phyloP scores from a whole-genome alignment of 2,113 vertebrate species.

The Grallaria varia region DNA sequence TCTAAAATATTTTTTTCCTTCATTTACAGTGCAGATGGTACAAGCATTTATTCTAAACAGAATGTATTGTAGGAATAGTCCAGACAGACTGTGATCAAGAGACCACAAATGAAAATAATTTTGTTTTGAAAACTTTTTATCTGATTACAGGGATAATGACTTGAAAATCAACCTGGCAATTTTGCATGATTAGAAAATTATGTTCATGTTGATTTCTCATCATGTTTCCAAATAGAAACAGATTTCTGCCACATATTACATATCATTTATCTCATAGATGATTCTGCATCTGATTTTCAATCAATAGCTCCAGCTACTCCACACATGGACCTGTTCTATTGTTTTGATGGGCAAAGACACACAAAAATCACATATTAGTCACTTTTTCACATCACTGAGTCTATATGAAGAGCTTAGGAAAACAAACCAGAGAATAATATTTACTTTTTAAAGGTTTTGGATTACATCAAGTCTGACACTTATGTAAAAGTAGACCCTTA shows the following conservation, averaged over 20 bases:
- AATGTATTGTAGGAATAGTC: background rate
- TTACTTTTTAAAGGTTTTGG: background rate
- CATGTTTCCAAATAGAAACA: conserved; percentile 21
- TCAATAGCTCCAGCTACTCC: background rate
- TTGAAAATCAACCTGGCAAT: conserved; percentile 40
- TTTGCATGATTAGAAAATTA: conserved; percentile 36
- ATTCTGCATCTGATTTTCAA: background rate
- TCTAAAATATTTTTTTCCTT: background rate
- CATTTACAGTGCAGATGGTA: background rate
- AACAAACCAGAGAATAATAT: background rate
- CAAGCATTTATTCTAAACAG: background rate
- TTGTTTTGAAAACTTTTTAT: conserved; percentile 4
- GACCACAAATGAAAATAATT: background rate
- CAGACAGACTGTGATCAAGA: background rate
- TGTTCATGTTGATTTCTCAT: conserved; percentile 31
- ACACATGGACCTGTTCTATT: background rate
- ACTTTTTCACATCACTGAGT: background rate
- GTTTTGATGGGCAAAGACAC: background rate
- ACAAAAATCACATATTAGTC: background rate
- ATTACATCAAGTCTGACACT: background rate
- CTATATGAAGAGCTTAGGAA: background rate
- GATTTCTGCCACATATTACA: background rate
- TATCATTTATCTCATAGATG: background rate
- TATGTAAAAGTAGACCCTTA: background rate
- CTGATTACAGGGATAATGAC: conserved; percentile 24